Conservation (phyloP, 2,888 invertebrate species). For the Cheilosia impressa region DNA sequence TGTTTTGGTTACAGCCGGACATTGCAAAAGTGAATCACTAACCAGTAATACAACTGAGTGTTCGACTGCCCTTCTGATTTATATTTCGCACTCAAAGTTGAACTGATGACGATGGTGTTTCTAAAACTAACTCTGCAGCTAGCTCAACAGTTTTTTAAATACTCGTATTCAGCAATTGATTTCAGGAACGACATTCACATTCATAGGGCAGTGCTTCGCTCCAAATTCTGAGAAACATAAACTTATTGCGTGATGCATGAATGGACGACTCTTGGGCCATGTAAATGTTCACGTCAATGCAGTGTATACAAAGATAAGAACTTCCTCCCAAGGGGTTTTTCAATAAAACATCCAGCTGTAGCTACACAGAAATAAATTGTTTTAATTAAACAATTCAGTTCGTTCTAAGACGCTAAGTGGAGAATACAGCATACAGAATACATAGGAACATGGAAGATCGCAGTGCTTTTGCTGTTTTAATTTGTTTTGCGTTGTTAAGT, state of each 20-base stretch:
- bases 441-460: constrained; percentile 9
- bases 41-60: too few species aligned
- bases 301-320: background rate
- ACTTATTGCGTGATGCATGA: background rate
- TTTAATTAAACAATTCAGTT: constrained; percentile 33
- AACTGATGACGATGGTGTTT: too few species aligned
- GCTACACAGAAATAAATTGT: background rate
- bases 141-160: too few species aligned
- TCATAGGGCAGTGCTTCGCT: background rate
- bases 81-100: too few species aligned
- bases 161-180: too few species aligned
- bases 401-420: background rate
- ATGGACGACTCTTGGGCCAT: background rate
- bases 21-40: too few species aligned
- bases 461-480: constrained; percentile 14
- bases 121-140: too few species aligned
- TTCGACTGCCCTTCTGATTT: too few species aligned
- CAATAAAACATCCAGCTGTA: background rate
- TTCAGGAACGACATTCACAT: background rate
- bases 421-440: background rate
- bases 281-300: background rate
- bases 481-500: constrained; percentile 28
- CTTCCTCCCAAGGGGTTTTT: background rate
- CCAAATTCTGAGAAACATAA: background rate
- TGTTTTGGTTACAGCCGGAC: too few species aligned